Base-by-base conservation (phyloP, 2,113 vertebrate genomes). In the Bothrops jararaca region DNA sequence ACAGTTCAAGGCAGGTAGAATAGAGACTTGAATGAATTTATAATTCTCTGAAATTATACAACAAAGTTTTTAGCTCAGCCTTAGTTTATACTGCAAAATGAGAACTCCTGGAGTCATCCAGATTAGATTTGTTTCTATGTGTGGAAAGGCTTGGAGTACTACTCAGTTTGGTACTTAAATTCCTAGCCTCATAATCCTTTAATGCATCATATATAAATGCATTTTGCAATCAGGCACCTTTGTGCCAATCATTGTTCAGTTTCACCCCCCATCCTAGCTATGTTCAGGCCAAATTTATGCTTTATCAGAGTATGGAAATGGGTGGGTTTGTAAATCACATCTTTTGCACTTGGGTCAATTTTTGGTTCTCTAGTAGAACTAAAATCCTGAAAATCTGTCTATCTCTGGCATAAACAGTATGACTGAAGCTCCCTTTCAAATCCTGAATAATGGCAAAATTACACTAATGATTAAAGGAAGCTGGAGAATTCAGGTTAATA, bases 381-480 rank as follows among this genome's bases (percentile, higher is more conserved):
- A 50, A 50, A 50, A 50, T 50, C 48, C 7, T 24, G 1, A 57
- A 58, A 89, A 23, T 58, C 22, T 45, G 56, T n/a, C 24, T 26
- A 22, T 26, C 34, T 15, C 13, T 60, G 42, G 34, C 93, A 91
- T 95, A 42, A 93, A 95, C 91, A 91, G n/a, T 91, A 9, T 64
- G 39, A 45, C 50, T 86, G 12, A 54, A 88, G 13, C 15, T 86
- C 1, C 50, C 23, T 0, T 0, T 89, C 52, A 50, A 20, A 74
- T 0, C 6, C 5, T 0, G 3, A 4, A 90, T 60, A 89, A 91
- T 93, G 86, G 42, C 52, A 91, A 91, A 94, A 60, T 88, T 23
- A 34, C 92, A 57, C 56, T 88, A 92, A 74, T 23, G 92, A 58
- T 92, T 94, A 90, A 95, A 91, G 6, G 23, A 58, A 48, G 9